Conservation (phyloP, 2,888 invertebrate species). For the Liodrosophila aerea region DNA sequence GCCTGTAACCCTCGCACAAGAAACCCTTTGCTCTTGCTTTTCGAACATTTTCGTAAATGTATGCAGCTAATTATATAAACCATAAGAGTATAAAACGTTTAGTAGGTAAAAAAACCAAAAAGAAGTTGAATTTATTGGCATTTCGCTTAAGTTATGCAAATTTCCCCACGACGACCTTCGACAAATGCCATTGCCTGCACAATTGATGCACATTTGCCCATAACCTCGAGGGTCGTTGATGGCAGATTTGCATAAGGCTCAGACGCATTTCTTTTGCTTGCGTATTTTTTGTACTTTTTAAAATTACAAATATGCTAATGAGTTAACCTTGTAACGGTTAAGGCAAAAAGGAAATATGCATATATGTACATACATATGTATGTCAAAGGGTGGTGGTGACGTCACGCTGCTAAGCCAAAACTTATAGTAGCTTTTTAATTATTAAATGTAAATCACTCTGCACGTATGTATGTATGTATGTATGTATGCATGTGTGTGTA, state of each 20-base stretch:
- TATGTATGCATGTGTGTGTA: constrained; percentile 8
- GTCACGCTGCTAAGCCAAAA: no score
- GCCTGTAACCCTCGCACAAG: constrained; percentile 28
- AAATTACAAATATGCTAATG: constrained; percentile 43
- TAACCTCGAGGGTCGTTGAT: constrained; percentile 17
- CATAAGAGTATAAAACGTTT: constrained; percentile 42
- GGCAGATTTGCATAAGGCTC: constrained; percentile 41
- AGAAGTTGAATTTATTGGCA: constrained; percentile 44
- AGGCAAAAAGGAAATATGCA: constrained; percentile 11
- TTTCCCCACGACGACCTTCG: constrained; percentile 32
- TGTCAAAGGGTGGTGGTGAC: no score
- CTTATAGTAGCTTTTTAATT: not conserved
- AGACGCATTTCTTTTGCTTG: constrained; percentile 9
- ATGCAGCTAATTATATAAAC: constrained; percentile 33
- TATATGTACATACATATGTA: not conserved
- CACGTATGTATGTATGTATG: constrained; percentile 2
- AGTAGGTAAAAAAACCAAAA: constrained; percentile 26
- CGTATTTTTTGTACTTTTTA: not conserved
- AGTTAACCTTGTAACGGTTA: constrained; percentile 45
- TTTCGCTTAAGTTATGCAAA: constrained; percentile 54
- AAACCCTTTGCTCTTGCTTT: constrained; percentile 22
- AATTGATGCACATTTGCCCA: constrained; percentile 29
- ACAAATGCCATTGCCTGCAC: no score
- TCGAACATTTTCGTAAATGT: constrained; percentile 17
- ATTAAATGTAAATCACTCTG: constrained; percentile 1